Percentiles rank a stretch among this genome's conserved stretches.
phyloP scores from a whole-genome alignment of 2,888 invertebrate species.

The Uropetala carovei region DNA sequence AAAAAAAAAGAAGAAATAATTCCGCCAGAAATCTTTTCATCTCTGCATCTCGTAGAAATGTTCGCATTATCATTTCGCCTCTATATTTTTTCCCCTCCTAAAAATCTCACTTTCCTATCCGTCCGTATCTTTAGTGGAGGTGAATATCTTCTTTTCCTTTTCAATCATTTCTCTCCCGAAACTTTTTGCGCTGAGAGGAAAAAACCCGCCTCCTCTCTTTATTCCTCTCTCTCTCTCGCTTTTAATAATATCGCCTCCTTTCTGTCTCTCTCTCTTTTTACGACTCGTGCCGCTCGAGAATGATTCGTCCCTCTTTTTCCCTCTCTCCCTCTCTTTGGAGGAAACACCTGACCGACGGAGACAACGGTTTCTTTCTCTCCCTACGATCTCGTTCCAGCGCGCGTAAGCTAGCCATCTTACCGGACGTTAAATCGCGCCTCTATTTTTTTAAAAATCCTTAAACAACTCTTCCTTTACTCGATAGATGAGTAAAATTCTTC shows the following conservation, averaged over 20 bases:
- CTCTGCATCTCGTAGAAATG: neutral
- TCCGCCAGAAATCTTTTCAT: neutral
- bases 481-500: neutral
- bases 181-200: too few relatives aligned
- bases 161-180: too few relatives aligned
- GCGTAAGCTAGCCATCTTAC: neutral
- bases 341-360: slow-evolving; percentile 28
- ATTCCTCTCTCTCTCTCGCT: neutral
- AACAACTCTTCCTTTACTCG: neutral
- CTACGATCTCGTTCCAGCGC: slow-evolving; percentile 11
- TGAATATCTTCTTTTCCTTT: neutral
- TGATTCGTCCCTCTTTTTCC: neutral
- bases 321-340: neutral
- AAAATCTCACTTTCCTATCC: neutral
- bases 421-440: neutral
- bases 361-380: slow-evolving; percentile 20
- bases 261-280: neutral
- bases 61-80: neutral
- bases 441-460: neutral
- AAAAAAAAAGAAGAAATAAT: neutral
- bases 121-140: neutral
- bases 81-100: neutral
- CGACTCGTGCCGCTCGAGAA: neutral
- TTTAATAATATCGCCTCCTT: neutral
- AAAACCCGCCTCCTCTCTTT: neutral